Evolutionary conservation across 2,888 invertebrate species (phyloP).

Genomic region (Beris morrisii): DNA sequence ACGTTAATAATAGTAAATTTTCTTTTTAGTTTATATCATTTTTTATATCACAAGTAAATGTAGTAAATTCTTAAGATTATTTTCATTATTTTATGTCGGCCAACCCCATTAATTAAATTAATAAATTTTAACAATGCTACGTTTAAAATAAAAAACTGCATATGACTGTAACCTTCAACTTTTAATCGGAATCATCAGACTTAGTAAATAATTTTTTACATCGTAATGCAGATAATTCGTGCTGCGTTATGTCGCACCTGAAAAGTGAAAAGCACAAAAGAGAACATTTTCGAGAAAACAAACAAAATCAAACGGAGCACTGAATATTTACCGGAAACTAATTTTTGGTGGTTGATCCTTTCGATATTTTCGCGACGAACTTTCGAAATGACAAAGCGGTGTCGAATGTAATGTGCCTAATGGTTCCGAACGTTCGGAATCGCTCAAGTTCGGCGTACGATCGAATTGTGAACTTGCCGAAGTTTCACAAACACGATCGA

Average conservation of each 20-base stretch:
- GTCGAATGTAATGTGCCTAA: slow-evolving; percentile 50
- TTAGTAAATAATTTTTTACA: slow-evolving; percentile 50
- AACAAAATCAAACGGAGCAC: background rate
- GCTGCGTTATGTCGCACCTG: slow-evolving; percentile 36
- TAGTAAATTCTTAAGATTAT: too few species aligned
- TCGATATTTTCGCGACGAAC: slow-evolving; percentile 44
- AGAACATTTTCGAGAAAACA: background rate
- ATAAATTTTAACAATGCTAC: too few species aligned
- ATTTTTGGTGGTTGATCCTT: slow-evolving; percentile 47
- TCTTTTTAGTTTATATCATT: too few species aligned
- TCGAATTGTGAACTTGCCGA: slow-evolving; percentile 7
- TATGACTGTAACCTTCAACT: background rate
- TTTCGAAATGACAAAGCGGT: slow-evolving; percentile 51
- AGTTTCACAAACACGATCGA: background rate
- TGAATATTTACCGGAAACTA: slow-evolving; percentile 40
- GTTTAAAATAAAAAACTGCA: too few species aligned
- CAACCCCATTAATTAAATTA: too few species aligned
- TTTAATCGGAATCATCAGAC: slow-evolving; percentile 48
- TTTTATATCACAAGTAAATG: too few species aligned
- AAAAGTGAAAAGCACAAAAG: slow-evolving; percentile 3
- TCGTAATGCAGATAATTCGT: slow-evolving; percentile 49
- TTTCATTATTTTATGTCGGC: too few species aligned
- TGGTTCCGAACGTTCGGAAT: slow-evolving; percentile 38
- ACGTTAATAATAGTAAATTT: too few species aligned
- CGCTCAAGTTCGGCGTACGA: slow-evolving; percentile 24